These are phyloP conservation scores for Chelonia mydas DNA, from an alignment of 2,797 vertebrate species.

Conservation along the genomic window DNA sequence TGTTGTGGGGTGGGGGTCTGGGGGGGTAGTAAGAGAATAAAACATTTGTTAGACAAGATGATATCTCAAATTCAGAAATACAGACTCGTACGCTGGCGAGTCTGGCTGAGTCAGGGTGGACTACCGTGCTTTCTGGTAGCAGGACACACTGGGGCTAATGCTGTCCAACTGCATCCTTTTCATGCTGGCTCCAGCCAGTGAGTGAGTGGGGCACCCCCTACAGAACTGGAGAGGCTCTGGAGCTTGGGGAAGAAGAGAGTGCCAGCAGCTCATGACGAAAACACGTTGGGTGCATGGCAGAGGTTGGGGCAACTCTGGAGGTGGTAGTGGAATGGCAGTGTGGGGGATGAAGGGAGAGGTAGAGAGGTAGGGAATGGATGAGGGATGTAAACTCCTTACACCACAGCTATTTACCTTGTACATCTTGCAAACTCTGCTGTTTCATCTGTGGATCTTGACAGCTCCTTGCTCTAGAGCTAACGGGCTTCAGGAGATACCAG, in stretches of 20 bases:
- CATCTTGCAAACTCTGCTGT: constrained; percentile 46
- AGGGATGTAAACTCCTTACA: constrained; percentile 41
- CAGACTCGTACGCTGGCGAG: fast-evolving
- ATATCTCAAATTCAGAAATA: constrained; percentile 13
- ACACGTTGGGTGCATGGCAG: fast-evolving
- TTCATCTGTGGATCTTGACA: constrained; percentile 65
- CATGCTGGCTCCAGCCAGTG: neutral
- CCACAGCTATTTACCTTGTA: fast-evolving
- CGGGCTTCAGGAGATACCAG: constrained; percentile 57
- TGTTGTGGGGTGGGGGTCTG: neutral
- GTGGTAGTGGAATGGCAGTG: neutral
- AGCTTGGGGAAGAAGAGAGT: neutral
- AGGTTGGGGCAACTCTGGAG: neutral
- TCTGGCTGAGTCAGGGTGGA: neutral
- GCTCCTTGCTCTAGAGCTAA: constrained; percentile 65
- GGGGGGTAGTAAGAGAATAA: neutral
- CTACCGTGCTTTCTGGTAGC: neutral
- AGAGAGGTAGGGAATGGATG: neutral
- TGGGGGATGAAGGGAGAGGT: neutral
- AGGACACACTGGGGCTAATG: neutral
- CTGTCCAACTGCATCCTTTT: neutral
- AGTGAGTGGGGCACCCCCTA: fast-evolving
- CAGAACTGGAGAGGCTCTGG: neutral
- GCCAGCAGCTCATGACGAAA: neutral
- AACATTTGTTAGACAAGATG: constrained; percentile 15